Evolutionary conservation across 2,113 vertebrate genomes (phyloP).

Genomic region (Phoenicopterus ruber): DNA sequence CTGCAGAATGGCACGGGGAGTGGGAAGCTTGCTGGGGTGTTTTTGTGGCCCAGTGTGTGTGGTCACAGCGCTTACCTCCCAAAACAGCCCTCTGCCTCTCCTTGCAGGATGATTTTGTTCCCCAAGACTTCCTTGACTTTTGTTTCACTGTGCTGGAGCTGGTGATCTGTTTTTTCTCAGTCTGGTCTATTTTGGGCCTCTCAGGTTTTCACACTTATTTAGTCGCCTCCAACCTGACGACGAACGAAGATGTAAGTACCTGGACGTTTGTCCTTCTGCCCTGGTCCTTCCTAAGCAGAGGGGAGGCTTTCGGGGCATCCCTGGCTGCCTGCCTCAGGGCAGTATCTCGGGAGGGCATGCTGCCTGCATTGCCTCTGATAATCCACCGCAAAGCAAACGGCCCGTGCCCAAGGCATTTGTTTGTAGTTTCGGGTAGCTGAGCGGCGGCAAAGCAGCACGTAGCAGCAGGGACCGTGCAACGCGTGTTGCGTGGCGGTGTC

Average conservation of each 20-base stretch:
- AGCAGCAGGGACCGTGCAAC: neutral
- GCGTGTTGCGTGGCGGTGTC: neutral
- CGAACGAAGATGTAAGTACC: slow-evolving; percentile 93
- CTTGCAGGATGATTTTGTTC: neutral
- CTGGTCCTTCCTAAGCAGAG: neutral
- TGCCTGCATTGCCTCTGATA: neutral
- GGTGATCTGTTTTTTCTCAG: slow-evolving; percentile 96
- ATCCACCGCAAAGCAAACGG: neutral
- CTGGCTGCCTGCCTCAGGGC: neutral
- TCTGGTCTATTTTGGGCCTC: slow-evolving; percentile 97
- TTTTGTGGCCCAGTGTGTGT: neutral
- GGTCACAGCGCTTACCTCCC: neutral
- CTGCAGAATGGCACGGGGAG: fast-evolving
- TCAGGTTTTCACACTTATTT: slow-evolving; percentile 98
- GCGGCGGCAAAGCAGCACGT: neutral
- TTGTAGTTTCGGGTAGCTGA: neutral
- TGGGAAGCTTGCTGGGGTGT: neutral
- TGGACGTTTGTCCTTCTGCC: neutral
- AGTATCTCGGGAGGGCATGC: fast-evolving
- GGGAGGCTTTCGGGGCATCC: neutral
- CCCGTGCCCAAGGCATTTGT: fast-evolving
- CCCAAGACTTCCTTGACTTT: slow-evolving; percentile 78
- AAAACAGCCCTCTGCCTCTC: neutral
- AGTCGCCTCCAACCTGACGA: slow-evolving; percentile 95
- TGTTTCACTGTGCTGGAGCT: slow-evolving; percentile 85